Conservation (phyloP, 1,140 invertebrate genomes). For the Araneus ventricosus region DNA sequence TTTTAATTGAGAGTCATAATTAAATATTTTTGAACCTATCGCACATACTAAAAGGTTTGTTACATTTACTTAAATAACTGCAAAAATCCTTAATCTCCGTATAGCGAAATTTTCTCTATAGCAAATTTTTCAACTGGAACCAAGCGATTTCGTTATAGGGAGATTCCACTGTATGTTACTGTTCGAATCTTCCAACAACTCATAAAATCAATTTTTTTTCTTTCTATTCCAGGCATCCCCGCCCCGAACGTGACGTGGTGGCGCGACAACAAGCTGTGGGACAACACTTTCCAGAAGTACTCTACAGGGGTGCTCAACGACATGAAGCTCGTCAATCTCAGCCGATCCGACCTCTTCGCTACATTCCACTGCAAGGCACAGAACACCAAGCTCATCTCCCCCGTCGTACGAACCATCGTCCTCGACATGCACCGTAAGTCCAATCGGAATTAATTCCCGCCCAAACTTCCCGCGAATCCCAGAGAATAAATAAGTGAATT, state of each 20-base stretch:
- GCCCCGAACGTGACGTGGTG: conserved; percentile 78
- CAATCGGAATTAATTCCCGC: not conserved
- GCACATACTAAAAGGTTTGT: too few species aligned
- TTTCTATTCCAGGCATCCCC: conserved; percentile 76
- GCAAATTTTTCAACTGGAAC: too few species aligned
- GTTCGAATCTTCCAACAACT: too few species aligned
- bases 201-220: not conserved
- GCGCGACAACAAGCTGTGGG: conserved; percentile 76
- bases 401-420: conserved; percentile 87
- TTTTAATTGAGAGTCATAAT: too few species aligned
- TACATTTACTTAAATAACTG: too few species aligned
- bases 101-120: too few species aligned
- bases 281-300: conserved; percentile 68
- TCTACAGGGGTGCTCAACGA: conserved; percentile 79
- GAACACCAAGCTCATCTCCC: conserved; percentile 89
- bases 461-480: not conserved
- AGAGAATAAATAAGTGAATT: conserved; percentile 9
- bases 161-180: too few species aligned
- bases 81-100: too few species aligned
- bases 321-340: conserved; percentile 86
- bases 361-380: conserved; percentile 91
- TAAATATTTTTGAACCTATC: too few species aligned
- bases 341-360: conserved; percentile 88
- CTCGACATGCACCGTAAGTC: conserved; percentile 91
- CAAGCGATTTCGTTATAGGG: too few species aligned